Conservation (phyloP, 2,888 invertebrate species). For the Panzeria rudis region DNA sequence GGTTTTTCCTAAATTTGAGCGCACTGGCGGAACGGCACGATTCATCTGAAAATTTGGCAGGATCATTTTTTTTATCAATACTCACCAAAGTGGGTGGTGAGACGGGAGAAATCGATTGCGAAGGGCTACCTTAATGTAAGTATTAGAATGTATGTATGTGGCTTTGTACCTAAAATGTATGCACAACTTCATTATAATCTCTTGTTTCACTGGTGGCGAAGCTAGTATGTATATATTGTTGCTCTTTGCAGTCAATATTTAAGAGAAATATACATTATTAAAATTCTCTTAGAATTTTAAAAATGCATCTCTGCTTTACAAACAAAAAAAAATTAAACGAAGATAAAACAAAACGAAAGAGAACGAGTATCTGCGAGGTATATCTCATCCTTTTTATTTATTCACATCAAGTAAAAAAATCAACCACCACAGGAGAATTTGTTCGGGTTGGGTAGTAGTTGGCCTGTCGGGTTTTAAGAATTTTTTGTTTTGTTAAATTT, state of each 20-base stretch:
- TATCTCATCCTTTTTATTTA: slow-evolving; percentile 44
- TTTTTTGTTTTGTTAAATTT: slow-evolving; percentile 53
- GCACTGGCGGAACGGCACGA: too few species aligned
- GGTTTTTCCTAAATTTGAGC: too few species aligned
- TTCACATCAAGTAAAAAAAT: slow-evolving; percentile 16
- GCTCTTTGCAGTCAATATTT: background rate
- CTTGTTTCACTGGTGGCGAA: too few species aligned
- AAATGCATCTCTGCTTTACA: too few species aligned
- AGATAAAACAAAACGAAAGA: slow-evolving; percentile 25
- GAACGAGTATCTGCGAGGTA: slow-evolving; percentile 17
- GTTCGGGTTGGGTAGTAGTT: slow-evolving; percentile 58
- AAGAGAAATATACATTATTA: slow-evolving; percentile 7
- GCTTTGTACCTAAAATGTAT: too few species aligned
- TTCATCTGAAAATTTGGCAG: too few species aligned
- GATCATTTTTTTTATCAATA: too few species aligned
- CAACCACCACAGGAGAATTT: slow-evolving; percentile 53
- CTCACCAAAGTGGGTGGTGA: too few species aligned
- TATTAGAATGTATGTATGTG: background rate
- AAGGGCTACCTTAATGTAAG: too few species aligned
- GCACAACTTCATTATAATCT: too few species aligned
- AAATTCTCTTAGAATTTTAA: slow-evolving; percentile 1
- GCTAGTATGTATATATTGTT: background rate
- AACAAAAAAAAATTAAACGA: background rate
- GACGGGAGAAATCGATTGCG: too few species aligned
- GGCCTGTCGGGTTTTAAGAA: slow-evolving; percentile 59